A percentile compares a stretch with the other conserved stretches of the same genome.
Conservation (phyloP, 2,888 invertebrate genomes). For the Zygothrica quintamaculata region DNA sequence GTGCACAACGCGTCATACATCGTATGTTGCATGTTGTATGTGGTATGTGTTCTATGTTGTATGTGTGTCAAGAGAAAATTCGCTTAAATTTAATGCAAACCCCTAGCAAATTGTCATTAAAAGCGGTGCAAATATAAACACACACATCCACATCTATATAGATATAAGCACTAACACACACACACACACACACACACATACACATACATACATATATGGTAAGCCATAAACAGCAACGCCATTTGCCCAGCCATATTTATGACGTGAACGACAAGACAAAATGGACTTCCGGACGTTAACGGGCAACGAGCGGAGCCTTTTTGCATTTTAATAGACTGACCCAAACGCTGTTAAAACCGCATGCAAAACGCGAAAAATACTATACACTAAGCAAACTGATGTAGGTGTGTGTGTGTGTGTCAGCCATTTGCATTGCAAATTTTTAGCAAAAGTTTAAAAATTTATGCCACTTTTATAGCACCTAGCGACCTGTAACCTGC, state of each 20-base stretch:
- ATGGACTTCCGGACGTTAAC: conserved; percentile 71
- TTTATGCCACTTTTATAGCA: conserved; percentile 80
- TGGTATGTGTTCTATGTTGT: conserved; percentile 22
- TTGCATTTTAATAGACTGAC: conserved; percentile 81
- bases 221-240: conserved; percentile 70
- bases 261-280: conserved; percentile 81
- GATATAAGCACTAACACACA: conserved; percentile 1
- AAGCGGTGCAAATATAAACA: conserved; percentile 59
- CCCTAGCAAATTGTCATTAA: conserved; percentile 78
- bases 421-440: conserved; percentile 74
- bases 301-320: conserved; percentile 33
- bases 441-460: conserved; percentile 72
- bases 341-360: conserved; percentile 74
- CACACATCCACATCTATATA: conserved; percentile 7
- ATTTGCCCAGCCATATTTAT: conserved; percentile 74
- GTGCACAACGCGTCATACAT: conserved; percentile 23
- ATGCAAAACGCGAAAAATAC: conserved; percentile 72
- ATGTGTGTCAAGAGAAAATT: conserved; percentile 73
- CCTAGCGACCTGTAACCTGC: conserved; percentile 54
- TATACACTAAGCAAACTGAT: conserved; percentile 19
- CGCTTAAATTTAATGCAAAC: conserved; percentile 73
- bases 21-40: conserved; percentile 19
- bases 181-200: conserved; percentile 9
- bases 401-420: conserved; percentile 30
- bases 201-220: conserved; percentile 30